phyloP scores from a whole-genome alignment of 2,797 vertebrate genomes.

The Poecilia velifera region DNA sequence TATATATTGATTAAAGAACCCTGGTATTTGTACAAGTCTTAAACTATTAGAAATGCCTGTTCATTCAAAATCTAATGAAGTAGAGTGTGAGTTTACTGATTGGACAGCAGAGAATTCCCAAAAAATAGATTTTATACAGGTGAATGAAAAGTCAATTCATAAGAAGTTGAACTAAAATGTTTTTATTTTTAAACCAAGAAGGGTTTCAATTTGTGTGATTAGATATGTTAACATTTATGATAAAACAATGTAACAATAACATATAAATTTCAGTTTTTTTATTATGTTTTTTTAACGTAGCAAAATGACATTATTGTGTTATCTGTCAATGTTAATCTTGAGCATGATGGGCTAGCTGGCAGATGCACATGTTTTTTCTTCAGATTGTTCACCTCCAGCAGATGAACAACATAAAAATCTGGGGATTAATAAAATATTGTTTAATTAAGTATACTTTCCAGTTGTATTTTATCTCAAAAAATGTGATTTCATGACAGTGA shows the following conservation, averaged over 20 bases:
- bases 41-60: neutral
- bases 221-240: neutral
- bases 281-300: neutral
- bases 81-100: neutral
- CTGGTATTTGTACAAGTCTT: neutral
- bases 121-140: neutral
- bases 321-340: neutral
- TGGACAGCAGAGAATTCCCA: neutral
- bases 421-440: neutral
- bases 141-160: neutral
- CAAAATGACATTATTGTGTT: neutral
- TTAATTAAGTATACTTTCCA: neutral
- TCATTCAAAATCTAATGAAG: neutral
- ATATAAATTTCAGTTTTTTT: neutral
- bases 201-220: neutral
- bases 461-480: constrained; percentile 42
- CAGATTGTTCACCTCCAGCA: neutral
- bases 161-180: neutral
- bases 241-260: neutral
- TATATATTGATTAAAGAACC: neutral
- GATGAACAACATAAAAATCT: neutral
- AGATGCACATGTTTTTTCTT: neutral
- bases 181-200: neutral
- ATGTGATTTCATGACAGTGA: constrained; percentile 31
- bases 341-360: neutral